A percentile compares a stretch with the other conserved stretches of the same genome.
Evolutionary conservation across 1,140 invertebrate genomes (phyloP).

Genomic region (Ephestia elutella): DNA sequence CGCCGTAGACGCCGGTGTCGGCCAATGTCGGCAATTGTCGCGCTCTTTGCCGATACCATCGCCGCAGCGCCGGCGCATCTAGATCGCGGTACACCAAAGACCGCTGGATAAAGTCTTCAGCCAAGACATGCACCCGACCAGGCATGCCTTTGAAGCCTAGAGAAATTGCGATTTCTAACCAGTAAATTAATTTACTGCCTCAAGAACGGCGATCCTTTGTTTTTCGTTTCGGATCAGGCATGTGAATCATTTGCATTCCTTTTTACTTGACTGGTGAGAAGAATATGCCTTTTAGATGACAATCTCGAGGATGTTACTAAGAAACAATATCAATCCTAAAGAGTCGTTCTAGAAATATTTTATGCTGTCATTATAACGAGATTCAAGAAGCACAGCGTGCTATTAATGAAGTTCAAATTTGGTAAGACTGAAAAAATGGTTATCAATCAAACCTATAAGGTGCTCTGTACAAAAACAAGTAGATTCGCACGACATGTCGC

Average conservation of each 20-base stretch:
- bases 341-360: too few relatives aligned
- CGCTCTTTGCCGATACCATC: slow-evolving; percentile 60
- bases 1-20: slow-evolving; percentile 18
- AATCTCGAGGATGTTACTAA: neutral
- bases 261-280: neutral
- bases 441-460: neutral
- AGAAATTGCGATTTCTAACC: slow-evolving; percentile 17
- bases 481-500: neutral
- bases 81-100: slow-evolving; percentile 65
- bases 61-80: slow-evolving; percentile 52
- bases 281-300: neutral
- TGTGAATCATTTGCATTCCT: neutral
- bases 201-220: neutral
- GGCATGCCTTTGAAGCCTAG: slow-evolving; percentile 62
- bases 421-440: neutral
- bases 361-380: too few relatives aligned
- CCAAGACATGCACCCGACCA: slow-evolving; percentile 37
- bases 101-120: slow-evolving; percentile 65
- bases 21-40: slow-evolving; percentile 62
- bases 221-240: neutral
- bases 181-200: slow-evolving; percentile 3
- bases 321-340: neutral
- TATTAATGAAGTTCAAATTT: neutral
- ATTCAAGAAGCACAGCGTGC: too few relatives aligned
- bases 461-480: neutral